A percentile compares a stretch with the other conserved stretches of the same genome.
These are phyloP conservation scores for Zygaena filipendulae DNA, from an alignment of 2,888 invertebrate species.

Conservation along the genomic window DNA sequence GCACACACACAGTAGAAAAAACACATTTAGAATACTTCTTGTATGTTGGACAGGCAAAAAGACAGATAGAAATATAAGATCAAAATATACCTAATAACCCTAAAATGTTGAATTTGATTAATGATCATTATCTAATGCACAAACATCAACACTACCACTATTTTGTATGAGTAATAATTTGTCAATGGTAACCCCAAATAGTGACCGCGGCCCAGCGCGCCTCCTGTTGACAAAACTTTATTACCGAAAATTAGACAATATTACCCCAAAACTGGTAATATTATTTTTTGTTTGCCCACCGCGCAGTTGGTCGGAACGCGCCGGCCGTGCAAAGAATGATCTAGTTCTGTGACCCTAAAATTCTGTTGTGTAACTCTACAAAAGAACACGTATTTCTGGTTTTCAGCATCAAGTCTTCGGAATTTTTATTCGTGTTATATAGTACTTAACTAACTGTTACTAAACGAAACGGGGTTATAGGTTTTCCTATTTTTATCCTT, in stretches of 20 bases:
- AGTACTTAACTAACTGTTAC: neutral
- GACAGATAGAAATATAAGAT: too few relatives aligned
- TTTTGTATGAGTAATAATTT: constrained; percentile 46
- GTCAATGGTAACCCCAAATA: constrained; percentile 55
- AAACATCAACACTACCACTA: constrained; percentile 42
- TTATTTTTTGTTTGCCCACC: constrained; percentile 45
- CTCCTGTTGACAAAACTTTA: constrained; percentile 66
- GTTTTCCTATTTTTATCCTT: too few relatives aligned
- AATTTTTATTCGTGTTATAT: constrained; percentile 6
- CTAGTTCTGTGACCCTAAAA: constrained; percentile 59
- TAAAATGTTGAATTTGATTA: too few relatives aligned
- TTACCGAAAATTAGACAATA: constrained; percentile 66
- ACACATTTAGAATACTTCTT: too few relatives aligned
- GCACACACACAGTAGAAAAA: too few relatives aligned
- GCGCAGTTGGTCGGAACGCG: constrained; percentile 37
- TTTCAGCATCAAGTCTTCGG: constrained; percentile 22
- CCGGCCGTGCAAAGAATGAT: constrained; percentile 37
- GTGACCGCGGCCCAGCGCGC: constrained; percentile 36
- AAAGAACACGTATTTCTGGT: constrained; percentile 55
- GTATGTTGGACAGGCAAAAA: too few relatives aligned
- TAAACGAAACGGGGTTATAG: too few relatives aligned
- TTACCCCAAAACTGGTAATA: constrained; percentile 51
- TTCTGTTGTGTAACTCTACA: constrained; percentile 29
- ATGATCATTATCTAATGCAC: constrained; percentile 25
- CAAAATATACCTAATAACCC: too few relatives aligned